Percentiles rank a stretch among this genome's conserved stretches.
phyloP scores from a whole-genome alignment of 2,797 vertebrate genomes.

The Ceryle rudis region DNA sequence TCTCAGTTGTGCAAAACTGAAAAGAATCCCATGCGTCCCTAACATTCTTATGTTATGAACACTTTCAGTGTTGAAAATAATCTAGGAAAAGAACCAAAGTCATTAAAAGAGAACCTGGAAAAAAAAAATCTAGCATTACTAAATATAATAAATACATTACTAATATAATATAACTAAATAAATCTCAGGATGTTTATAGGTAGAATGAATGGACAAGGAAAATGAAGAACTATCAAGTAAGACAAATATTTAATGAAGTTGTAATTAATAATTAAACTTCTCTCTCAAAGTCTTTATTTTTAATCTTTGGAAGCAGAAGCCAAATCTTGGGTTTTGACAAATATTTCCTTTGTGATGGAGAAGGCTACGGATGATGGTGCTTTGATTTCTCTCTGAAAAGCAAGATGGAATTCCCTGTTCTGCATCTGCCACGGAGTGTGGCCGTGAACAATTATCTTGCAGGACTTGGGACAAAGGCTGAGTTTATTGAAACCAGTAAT shows the following conservation, averaged over 20 bases:
- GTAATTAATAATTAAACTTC: slow-evolving; percentile 29
- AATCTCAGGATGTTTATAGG: background rate
- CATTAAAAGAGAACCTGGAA: background rate
- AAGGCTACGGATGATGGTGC: background rate
- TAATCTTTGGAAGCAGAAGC: background rate
- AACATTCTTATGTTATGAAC: background rate
- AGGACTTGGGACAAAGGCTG: slow-evolving; percentile 33
- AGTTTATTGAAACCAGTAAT: slow-evolving; percentile 57
- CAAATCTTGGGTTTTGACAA: background rate
- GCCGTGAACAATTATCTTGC: background rate
- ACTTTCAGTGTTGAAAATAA: background rate
- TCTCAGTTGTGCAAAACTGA: background rate
- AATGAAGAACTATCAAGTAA: background rate
- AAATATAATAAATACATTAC: background rate
- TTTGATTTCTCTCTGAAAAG: background rate
- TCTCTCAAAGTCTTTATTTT: slow-evolving; percentile 1
- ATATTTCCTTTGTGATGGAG: background rate
- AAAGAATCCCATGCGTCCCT: background rate
- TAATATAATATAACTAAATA: no score
- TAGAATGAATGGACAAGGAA: background rate
- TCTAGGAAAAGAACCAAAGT: background rate
- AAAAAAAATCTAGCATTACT: background rate
- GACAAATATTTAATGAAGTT: slow-evolving; percentile 16
- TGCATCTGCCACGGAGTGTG: background rate
- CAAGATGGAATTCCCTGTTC: background rate